Percentiles rank a stretch among this genome's conserved stretches.
phyloP scores from a whole-genome alignment of 2,888 invertebrate species.

The Epistrophe eligans region DNA sequence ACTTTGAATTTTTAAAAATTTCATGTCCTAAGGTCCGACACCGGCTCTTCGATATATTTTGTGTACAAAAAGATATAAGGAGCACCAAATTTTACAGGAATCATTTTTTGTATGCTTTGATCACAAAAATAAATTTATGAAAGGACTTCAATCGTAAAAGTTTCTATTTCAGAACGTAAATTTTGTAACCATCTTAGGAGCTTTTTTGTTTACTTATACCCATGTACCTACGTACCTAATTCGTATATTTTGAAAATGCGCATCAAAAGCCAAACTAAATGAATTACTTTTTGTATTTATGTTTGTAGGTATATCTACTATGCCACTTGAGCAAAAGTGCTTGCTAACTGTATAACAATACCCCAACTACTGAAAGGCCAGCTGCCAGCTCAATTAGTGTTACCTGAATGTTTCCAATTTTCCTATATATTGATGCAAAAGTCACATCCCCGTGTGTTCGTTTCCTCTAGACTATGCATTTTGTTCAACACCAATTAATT shows the following conservation, averaged over 20 bases:
- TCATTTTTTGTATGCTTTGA: too few relatives aligned
- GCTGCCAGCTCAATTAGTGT: conserved; percentile 6
- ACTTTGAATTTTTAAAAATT: too few relatives aligned
- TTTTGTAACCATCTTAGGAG: too few relatives aligned
- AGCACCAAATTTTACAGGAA: too few relatives aligned
- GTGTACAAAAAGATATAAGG: too few relatives aligned
- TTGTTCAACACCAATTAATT: conserved; percentile 63
- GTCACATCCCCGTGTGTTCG: not conserved
- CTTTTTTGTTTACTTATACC: too few relatives aligned
- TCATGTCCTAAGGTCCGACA: too few relatives aligned
- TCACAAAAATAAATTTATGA: too few relatives aligned
- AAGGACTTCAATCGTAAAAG: too few relatives aligned
- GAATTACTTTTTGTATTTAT: not conserved
- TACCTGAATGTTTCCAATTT: not conserved
- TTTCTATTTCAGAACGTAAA: too few relatives aligned
- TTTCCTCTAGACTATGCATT: conserved; percentile 18
- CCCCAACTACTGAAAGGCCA: not conserved
- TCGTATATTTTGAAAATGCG: not conserved
- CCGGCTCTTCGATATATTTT: too few relatives aligned
- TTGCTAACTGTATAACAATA: not conserved
- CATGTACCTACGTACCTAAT: too few relatives aligned
- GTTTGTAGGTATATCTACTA: not conserved
- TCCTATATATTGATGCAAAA: not conserved
- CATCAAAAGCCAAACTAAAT: not conserved
- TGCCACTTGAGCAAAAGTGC: not conserved